A percentile compares a stretch with the other conserved stretches of the same genome.
phyloP scores from a whole-genome alignment of 1,140 invertebrate species.

The Cephus cinctus region DNA sequence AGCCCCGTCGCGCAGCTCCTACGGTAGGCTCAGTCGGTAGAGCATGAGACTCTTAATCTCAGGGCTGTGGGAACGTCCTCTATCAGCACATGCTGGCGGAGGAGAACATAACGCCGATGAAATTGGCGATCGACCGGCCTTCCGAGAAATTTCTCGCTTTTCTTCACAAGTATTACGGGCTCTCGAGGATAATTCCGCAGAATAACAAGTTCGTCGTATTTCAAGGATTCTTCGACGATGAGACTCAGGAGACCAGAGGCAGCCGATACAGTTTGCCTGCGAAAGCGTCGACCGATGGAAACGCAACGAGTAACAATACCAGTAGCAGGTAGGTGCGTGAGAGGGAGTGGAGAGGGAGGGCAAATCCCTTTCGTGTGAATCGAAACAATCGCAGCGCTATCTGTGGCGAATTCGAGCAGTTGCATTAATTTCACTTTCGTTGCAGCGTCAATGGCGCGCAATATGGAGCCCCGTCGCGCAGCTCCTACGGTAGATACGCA shows the following conservation, averaged over 20 bases:
- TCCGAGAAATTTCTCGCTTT: slow-evolving; percentile 85
- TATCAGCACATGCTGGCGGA: slow-evolving; percentile 79
- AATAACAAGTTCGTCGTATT: slow-evolving; percentile 89
- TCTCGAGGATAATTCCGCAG: slow-evolving; percentile 72
- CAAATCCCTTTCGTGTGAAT: no score
- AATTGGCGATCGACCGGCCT: slow-evolving; percentile 87
- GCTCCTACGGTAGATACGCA: slow-evolving; percentile 60
- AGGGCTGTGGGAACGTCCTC: slow-evolving; percentile 72
- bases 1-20: slow-evolving; percentile 38
- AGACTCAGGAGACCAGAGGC: slow-evolving; percentile 34
- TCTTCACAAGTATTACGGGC: slow-evolving; percentile 78
- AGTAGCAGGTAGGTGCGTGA: neutral
- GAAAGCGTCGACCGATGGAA: slow-evolving; percentile 23
- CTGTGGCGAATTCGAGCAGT: no score
- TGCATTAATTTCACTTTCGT: slow-evolving; percentile 20
- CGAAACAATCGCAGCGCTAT: no score
- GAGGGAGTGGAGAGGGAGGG: no score
- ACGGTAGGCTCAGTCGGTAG: no score
- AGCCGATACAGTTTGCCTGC: slow-evolving; percentile 38
- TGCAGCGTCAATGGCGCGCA: slow-evolving; percentile 39
- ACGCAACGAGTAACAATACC: slow-evolving; percentile 21
- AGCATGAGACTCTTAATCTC: no score
- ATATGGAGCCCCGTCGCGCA: slow-evolving; percentile 31
- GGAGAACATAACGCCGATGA: slow-evolving; percentile 66
- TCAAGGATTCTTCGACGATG: slow-evolving; percentile 74